These are phyloP conservation scores for Emydoidea blandingii DNA, from an alignment of 2,797 vertebrate species.

Conservation along the genomic window DNA sequence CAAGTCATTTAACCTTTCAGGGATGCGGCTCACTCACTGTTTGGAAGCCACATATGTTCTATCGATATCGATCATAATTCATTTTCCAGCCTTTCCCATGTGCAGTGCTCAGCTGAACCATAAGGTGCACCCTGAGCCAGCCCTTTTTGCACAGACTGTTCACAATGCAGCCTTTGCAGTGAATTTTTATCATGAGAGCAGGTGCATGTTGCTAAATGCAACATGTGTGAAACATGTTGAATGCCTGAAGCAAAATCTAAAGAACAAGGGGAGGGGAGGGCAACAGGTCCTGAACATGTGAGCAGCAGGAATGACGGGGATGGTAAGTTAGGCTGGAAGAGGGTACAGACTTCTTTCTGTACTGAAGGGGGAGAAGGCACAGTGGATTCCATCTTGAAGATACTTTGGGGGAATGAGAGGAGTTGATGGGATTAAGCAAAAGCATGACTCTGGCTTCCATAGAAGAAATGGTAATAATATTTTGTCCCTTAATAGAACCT, in stretches of 20 bases:
- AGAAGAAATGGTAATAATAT: not conserved
- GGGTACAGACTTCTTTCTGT: not conserved
- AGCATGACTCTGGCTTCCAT: not conserved
- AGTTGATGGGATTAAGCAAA: not conserved
- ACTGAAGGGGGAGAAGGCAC: not conserved
- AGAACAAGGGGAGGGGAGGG: not conserved
- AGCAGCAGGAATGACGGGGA: not conserved
- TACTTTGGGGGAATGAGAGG: not conserved
- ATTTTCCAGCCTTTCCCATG: slow-evolving; percentile 49
- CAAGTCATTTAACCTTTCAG: slow-evolving; percentile 3
- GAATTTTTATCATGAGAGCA: slow-evolving; percentile 62
- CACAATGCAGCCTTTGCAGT: slow-evolving; percentile 43
- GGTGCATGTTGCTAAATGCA: slow-evolving; percentile 58
- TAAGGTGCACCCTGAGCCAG: not conserved
- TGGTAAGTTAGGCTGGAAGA: not conserved
- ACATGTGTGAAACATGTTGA: slow-evolving; percentile 36
- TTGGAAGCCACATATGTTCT: slow-evolving; percentile 44
- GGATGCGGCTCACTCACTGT: not conserved
- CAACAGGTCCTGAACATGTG: not conserved
- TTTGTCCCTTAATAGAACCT: not conserved
- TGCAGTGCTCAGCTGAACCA: slow-evolving; percentile 36
- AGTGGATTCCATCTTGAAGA: not conserved
- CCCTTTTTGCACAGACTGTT: slow-evolving; percentile 12
- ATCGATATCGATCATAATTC: slow-evolving; percentile 43
- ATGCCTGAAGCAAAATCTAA: slow-evolving; percentile 11